Evolutionary conservation across 2,888 invertebrate species (phyloP).

Genomic region (Acutogordius australiensis): DNA sequence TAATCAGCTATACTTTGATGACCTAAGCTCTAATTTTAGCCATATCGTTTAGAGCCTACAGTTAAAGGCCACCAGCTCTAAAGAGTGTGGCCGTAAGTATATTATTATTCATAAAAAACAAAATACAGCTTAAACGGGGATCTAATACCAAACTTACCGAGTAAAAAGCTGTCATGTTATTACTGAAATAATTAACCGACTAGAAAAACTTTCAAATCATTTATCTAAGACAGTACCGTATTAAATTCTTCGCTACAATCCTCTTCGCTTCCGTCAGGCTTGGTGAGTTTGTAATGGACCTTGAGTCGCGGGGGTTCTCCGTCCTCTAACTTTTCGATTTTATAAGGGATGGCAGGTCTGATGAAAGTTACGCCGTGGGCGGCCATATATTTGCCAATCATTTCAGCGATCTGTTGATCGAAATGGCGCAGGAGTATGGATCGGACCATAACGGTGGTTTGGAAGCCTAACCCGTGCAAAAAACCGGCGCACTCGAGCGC

Average conservation of each 20-base stretch:
- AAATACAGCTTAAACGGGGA: too few species aligned
- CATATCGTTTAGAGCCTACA: too few species aligned
- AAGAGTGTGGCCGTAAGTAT: too few species aligned
- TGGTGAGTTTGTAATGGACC: background rate
- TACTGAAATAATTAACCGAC: too few species aligned
- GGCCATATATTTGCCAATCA: slow-evolving; percentile 28
- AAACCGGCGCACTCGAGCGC: slow-evolving; percentile 33
- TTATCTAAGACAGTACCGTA: too few species aligned
- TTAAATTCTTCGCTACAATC: slow-evolving; percentile 27
- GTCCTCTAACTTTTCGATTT: slow-evolving; percentile 17
- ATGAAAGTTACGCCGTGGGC: slow-evolving; percentile 27
- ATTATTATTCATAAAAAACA: too few species aligned
- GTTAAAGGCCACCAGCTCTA: too few species aligned
- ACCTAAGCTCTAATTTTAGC: too few species aligned
- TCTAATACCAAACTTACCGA: too few species aligned
- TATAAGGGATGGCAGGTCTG: slow-evolving; percentile 24
- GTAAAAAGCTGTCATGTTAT: too few species aligned
- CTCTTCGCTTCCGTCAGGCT: background rate
- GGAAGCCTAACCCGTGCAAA: slow-evolving; percentile 26
- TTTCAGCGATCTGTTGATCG: slow-evolving; percentile 32
- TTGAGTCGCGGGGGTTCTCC: background rate
- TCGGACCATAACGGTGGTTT: slow-evolving; percentile 27
- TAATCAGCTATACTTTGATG: too few species aligned
- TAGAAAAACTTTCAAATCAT: too few species aligned
- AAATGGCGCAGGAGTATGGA: slow-evolving; percentile 33